Conservation (phyloP, 2,888 invertebrate genomes). For the Flabesymbios commensalis region DNA sequence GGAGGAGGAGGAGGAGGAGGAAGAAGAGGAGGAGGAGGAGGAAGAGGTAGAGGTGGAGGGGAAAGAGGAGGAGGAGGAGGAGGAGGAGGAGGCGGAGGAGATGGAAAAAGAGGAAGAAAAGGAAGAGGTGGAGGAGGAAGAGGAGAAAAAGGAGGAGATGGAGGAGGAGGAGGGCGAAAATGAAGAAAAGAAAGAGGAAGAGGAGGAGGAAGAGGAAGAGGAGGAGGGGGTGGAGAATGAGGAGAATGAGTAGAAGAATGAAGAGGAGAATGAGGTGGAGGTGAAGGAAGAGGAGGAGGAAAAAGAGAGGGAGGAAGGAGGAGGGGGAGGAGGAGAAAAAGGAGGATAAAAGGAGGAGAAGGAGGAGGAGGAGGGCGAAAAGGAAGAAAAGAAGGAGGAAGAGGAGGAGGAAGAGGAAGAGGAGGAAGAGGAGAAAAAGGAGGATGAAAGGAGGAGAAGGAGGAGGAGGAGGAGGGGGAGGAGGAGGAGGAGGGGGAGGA, state of each 20-base stretch:
- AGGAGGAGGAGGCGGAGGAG: no score
- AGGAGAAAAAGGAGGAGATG: background rate
- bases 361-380: no score
- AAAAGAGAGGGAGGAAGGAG: constrained; percentile 9
- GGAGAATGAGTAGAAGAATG: no score
- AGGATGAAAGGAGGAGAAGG: background rate
- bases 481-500: background rate
- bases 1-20: no score
- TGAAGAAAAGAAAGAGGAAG: background rate
- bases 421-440: background rate
- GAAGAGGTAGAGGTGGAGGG: no score
- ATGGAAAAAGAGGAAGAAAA: no score
- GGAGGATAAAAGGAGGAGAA: background rate
- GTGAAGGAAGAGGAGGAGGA: constrained; percentile 3
- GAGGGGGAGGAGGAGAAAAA: background rate
- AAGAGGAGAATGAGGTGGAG: no score
- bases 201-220: constrained; percentile 1
- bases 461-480: background rate
- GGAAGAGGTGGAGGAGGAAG: no score
- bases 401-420: background rate
- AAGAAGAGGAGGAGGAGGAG: no score
- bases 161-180: background rate
- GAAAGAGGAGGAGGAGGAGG: no score
- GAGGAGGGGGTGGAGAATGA: no score
- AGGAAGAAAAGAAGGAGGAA: background rate